phyloP scores from a whole-genome alignment of 2,888 invertebrate species.

The Euplagia quadripunctaria region DNA sequence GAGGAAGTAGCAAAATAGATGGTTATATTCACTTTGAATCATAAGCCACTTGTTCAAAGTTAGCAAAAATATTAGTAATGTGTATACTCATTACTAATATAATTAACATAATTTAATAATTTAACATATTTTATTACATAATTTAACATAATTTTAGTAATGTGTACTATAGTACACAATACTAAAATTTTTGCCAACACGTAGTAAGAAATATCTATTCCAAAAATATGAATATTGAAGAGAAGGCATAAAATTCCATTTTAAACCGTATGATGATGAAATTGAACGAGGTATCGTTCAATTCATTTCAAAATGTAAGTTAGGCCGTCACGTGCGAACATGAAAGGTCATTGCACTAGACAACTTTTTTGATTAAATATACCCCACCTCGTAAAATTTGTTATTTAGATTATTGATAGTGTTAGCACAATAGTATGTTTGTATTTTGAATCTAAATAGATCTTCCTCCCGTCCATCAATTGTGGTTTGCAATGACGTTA shows the following conservation, averaged over 20 bases:
- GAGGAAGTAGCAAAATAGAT: neutral
- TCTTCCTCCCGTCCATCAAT: neutral
- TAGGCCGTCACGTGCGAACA: constrained; percentile 24
- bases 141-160: too few relatives aligned
- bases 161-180: too few relatives aligned
- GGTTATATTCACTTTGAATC: neutral
- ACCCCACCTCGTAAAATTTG: constrained; percentile 20
- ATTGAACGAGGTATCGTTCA: too few relatives aligned
- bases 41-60: too few relatives aligned
- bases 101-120: too few relatives aligned
- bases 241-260: too few relatives aligned
- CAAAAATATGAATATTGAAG: too few relatives aligned
- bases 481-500: neutral
- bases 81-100: too few relatives aligned
- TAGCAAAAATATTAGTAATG: neutral
- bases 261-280: too few relatives aligned
- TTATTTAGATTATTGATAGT: constrained; percentile 18
- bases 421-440: neutral
- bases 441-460: constrained; percentile 10
- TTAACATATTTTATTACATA: too few relatives aligned
- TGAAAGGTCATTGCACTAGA: constrained; percentile 44
- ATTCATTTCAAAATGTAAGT: neutral
- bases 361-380: constrained; percentile 35
- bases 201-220: neutral
- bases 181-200: neutral